Evolutionary conservation across 2,113 vertebrate genomes (phyloP), one percentile per base, ranked within the genome.

Genomic region (Brevimyrus niger): DNA sequence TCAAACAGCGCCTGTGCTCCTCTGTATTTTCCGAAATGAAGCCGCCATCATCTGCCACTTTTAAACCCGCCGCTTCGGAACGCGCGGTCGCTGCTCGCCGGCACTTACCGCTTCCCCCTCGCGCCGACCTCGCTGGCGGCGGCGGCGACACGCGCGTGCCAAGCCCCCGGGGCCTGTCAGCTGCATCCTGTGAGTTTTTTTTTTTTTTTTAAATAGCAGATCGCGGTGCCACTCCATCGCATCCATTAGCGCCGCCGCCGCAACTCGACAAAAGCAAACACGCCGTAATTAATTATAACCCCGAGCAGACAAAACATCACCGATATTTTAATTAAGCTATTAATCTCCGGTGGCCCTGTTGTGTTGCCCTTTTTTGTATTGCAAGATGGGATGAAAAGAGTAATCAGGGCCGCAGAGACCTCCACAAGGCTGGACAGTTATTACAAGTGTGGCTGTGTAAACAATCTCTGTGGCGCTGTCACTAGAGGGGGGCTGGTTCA

Each of bases 241-340:
- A 21, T 53, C 88, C 76, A 53, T 89, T 82, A 83, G 50, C 73
- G 80, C 15, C 31, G 15, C 35, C 76, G 51, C 47, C 13, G 73
- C 11, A 19, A 58, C 35, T 89, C 50, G 42, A 35, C 69, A 83
- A 89, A 83, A 89, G 82, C 88, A 89, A 89, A 85, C 88, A 82
- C 7, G 44, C 58, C 19, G 47, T 50, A 82, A 89, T 89, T 89
- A 80, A 89, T 89, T 89, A 44, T 44, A 89, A 82, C 53, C 50
- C 46, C 80, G 51, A 85, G 50, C 31, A 23, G 50, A 89, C 50
- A 23, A 50, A 84, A 84, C 88, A 89, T 55, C 80, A 44, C 76
- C 17, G 47, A 89, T 89, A 89, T 89, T 89, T 89, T 89, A 89
- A 89, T 89, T 82, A 89, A 89, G 38, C 76, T 84, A 82, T 87